Conservation (phyloP, 2,888 invertebrate genomes). For the Barypeithes pellucidus region DNA sequence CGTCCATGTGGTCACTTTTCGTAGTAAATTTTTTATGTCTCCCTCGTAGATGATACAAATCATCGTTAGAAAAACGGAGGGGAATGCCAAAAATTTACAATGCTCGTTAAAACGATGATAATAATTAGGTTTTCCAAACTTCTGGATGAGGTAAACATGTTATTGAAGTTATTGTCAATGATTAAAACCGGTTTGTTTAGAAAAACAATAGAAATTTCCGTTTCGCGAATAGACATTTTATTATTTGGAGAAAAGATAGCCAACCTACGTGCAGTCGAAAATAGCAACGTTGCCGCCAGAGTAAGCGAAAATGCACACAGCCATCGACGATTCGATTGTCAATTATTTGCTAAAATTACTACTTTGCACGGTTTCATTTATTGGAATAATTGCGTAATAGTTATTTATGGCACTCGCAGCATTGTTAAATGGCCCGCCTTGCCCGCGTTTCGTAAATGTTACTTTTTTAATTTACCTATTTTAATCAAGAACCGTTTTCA, state of each 20-base stretch:
- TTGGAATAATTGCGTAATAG: too few relatives aligned
- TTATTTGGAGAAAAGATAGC: neutral
- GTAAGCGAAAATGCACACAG: too few relatives aligned
- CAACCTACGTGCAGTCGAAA: too few relatives aligned
- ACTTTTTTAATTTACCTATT: too few relatives aligned
- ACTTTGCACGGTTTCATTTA: too few relatives aligned
- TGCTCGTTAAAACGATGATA: neutral
- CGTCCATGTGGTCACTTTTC: too few relatives aligned
- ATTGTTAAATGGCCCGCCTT: too few relatives aligned
- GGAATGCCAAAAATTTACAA: slow-evolving; percentile 1
- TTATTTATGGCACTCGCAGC: too few relatives aligned
- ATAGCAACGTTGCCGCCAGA: neutral
- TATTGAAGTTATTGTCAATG: neutral
- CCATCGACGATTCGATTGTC: too few relatives aligned
- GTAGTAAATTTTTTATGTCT: neutral
- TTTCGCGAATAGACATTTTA: neutral
- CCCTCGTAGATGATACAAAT: neutral
- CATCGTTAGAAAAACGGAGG: neutral
- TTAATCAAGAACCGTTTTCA: too few relatives aligned
- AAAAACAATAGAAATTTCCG: slow-evolving; percentile 18
- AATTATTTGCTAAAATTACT: too few relatives aligned
- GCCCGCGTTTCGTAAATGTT: too few relatives aligned
- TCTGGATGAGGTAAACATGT: slow-evolving; percentile 5
- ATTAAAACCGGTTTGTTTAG: neutral
- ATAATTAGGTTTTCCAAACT: neutral